Evolutionary conservation across 1,140 invertebrate species (phyloP).

Genomic region (Schlechtendalia chinensis): DNA sequence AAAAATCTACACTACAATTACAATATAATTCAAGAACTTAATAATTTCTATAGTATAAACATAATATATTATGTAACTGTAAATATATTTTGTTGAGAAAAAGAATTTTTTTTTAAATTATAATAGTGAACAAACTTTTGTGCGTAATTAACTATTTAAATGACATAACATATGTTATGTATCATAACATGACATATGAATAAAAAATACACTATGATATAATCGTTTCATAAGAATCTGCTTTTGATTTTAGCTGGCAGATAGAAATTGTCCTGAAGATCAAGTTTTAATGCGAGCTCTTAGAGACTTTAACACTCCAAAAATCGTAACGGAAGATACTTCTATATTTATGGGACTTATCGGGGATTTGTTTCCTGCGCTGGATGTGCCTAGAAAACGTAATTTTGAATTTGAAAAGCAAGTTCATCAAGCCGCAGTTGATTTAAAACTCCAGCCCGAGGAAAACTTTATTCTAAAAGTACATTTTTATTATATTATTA

Average conservation of each 20-base stretch:
- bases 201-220: too few species aligned
- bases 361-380: conserved; percentile 82
- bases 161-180: too few species aligned
- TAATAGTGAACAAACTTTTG: too few species aligned
- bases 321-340: conserved; percentile 86
- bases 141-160: too few species aligned
- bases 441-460: conserved; percentile 85
- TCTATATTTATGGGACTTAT: conserved; percentile 89
- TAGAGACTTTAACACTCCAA: conserved; percentile 89
- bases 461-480: conserved; percentile 83
- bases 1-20: too few species aligned
- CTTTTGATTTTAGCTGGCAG: conserved; percentile 60
- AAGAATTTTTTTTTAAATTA: too few species aligned
- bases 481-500: background rate
- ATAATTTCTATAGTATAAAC: too few species aligned
- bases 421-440: conserved; percentile 72
- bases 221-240: too few species aligned
- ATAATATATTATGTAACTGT: too few species aligned
- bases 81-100: too few species aligned
- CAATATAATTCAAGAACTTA: too few species aligned
- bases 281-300: conserved; percentile 81
- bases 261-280: conserved; percentile 70
- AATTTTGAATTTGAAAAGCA: conserved; percentile 81
- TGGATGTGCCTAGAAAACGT: conserved; percentile 82
- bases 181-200: too few species aligned